Evolutionary conservation across 2,113 vertebrate species (phyloP), one percentile per base, ranked within the genome.

Genomic region (Fulica atra): DNA sequence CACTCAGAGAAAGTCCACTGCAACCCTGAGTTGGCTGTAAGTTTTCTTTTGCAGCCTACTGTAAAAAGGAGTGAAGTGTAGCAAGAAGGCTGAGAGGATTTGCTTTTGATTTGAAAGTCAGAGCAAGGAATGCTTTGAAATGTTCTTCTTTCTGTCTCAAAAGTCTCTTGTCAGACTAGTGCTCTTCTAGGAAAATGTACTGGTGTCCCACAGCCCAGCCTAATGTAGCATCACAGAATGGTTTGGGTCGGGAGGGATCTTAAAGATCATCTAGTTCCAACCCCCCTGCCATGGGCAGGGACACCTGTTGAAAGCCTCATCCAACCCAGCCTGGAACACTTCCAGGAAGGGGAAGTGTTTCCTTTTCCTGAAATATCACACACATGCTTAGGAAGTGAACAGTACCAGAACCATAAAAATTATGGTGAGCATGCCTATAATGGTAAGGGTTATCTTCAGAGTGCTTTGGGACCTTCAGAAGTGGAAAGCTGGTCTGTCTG

Each of bases 11-110:
- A 83, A 84, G 83, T 79, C 80, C 2, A 13, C 76, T 86, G 77
- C 72, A 71, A 4, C 80, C 31, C 61, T 31, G 72, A 84, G n/a
- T 33, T 94, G 87, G 25, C 93, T 91, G 50, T 73, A 80, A 92
- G 26, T 94, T 90, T 84, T 63, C 56, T 48, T 90, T 92, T 79
- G 69, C 56, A 83, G 23, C 46, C 79, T 65, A 8, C 73, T 87
- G 53, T 80, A 70, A 79, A 84, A 92, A 36, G 17, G 56, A 66
- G 26, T 61, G 33, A 36, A 65, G 42, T 56, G 90, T 42, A 92
- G 18, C 69, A 48, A 69, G 71, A 78, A 57, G 31, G n/a, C 40
- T 61, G 20, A 63, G 35, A 42, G n/a, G 61, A 69, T 4, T 64
- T 78, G 46, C 33, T 73, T 90, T 63, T 92, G 74, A 46, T 88